phyloP scores from a whole-genome alignment of 2,888 invertebrate genomes.

The Incurvaria masculella region DNA sequence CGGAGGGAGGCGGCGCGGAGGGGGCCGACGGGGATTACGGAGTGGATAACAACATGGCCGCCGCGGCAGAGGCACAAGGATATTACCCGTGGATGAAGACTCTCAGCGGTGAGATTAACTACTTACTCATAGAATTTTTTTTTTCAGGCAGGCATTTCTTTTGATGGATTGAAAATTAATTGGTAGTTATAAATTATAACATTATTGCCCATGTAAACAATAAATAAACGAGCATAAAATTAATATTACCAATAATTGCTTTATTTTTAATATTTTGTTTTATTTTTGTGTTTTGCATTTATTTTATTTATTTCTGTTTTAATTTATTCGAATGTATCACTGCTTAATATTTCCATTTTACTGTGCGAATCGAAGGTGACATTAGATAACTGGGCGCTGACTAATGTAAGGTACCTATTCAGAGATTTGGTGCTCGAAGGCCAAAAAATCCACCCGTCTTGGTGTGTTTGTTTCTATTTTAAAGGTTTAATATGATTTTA shows the following conservation, averaged over 20 bases:
- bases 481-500: background rate
- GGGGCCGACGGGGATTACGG: constrained; percentile 42
- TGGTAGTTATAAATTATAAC: background rate
- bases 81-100: constrained; percentile 62
- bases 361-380: no score
- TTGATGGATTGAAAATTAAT: no score
- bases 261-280: constrained; percentile 6
- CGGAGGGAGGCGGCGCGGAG: constrained; percentile 47
- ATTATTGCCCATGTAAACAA: background rate
- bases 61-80: constrained; percentile 30
- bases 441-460: no score
- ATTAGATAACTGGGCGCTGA: no score
- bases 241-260: background rate
- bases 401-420: no score
- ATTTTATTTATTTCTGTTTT: no score
- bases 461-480: no score
- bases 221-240: background rate
- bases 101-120: constrained; percentile 38
- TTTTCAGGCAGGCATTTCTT: no score
- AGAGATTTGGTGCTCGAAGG: no score
- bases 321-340: no score
- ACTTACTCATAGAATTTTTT: constrained; percentile 3
- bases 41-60: constrained; percentile 42
- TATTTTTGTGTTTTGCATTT: no score
- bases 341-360: no score